Percentiles rank a stretch among this genome's conserved stretches.
Conservation (phyloP, 2,888 invertebrate genomes). For the Minunthozetes semirufus region DNA sequence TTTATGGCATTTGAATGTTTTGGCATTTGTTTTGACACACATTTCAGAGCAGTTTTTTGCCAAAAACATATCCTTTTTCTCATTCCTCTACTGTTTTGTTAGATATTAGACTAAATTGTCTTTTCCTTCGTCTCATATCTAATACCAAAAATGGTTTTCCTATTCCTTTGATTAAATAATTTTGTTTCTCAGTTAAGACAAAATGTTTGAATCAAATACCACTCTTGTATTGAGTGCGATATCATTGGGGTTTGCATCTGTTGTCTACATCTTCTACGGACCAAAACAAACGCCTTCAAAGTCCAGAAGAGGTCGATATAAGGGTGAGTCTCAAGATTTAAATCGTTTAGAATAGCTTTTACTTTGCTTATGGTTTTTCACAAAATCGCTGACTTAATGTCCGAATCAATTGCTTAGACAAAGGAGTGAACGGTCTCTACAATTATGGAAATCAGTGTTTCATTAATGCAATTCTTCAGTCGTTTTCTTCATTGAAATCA, state of each 20-base stretch:
- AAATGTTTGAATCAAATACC: conserved; percentile 22
- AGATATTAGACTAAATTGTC: neutral
- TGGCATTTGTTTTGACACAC: conserved; percentile 1
- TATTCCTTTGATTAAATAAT: neutral
- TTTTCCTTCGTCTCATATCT: neutral
- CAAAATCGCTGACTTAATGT: neutral
- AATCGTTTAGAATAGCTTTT: neutral
- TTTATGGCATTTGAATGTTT: neutral
- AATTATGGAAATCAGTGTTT: conserved; percentile 91
- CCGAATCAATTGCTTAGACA: neutral
- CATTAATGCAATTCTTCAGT: conserved; percentile 81
- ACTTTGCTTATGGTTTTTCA: neutral
- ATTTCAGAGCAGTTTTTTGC: neutral
- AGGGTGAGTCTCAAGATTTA: neutral
- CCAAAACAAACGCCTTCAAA: neutral
- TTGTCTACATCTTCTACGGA: conserved; percentile 22
- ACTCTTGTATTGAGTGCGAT: neutral
- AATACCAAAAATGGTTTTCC: neutral
- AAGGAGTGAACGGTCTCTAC: conserved; percentile 60
- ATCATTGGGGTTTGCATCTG: neutral
- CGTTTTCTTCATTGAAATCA: conserved; percentile 75
- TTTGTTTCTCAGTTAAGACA: neutral
- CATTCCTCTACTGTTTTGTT: neutral
- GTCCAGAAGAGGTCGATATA: neutral
- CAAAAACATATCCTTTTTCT: neutral